Conservation (phyloP, 2,113 vertebrate genomes). For the Addax nasomaculatus region DNA sequence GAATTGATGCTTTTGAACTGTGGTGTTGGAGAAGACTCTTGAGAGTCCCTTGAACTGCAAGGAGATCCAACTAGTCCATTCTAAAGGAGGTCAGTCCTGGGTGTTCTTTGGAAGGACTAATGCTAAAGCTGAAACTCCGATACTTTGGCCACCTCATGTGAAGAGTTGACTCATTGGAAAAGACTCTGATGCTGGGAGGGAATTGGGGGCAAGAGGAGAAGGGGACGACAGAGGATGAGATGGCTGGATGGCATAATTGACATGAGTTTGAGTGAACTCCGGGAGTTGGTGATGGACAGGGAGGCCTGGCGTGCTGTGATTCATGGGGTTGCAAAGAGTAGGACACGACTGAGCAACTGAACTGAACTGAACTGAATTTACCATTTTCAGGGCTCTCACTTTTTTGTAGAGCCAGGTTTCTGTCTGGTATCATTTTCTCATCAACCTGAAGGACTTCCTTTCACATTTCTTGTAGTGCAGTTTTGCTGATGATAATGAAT, state of each 20-base stretch:
- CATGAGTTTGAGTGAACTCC: neutral
- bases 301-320: neutral
- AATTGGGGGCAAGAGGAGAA: neutral
- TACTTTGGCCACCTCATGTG: neutral
- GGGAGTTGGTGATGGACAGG: neutral
- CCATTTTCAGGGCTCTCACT: neutral
- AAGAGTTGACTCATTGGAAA: neutral
- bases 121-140: neutral
- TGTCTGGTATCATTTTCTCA: neutral
- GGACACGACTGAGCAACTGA: too few species aligned
- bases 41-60: neutral
- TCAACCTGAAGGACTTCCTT: neutral
- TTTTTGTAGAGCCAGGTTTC: neutral
- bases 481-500: neutral
- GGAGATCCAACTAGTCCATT: neutral
- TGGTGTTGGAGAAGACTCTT: neutral
- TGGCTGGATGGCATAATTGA: neutral
- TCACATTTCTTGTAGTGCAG: neutral
- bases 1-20: neutral
- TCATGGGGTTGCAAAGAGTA: too few species aligned
- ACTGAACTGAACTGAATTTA: neutral
- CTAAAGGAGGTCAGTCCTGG: neutral
- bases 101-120: neutral
- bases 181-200: neutral
- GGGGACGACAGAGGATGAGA: neutral